Evolutionary conservation across 2,113 vertebrate genomes (phyloP).

Genomic region (Falcunculus frontatus): DNA sequence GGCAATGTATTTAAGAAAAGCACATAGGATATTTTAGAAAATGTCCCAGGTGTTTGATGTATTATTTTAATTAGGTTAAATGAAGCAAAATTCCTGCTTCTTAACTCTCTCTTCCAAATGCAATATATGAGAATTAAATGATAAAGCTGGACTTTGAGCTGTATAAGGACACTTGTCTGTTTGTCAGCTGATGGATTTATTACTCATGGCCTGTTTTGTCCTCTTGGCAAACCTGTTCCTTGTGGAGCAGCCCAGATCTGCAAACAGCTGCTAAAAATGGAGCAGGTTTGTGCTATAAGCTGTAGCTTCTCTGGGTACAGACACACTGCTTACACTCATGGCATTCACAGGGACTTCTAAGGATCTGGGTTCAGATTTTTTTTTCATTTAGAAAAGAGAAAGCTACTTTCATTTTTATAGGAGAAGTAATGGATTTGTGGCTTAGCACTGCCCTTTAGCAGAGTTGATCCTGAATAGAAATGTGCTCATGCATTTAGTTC

Average conservation of each 20-base stretch:
- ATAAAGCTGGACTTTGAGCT: neutral
- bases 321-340: neutral
- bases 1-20: neutral
- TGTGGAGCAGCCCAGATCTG: neutral
- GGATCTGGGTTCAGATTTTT: neutral
- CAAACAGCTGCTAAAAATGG: neutral
- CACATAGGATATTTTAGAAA: neutral
- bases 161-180: neutral
- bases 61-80: neutral
- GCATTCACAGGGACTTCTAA: neutral
- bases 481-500: neutral
- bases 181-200: neutral
- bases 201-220: fast-evolving
- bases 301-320: neutral
- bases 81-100: neutral
- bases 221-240: neutral
- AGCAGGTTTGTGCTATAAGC: neutral
- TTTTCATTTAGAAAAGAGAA: neutral
- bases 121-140: neutral
- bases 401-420: neutral
- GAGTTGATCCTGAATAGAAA: neutral
- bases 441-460: neutral
- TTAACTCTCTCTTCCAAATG: neutral
- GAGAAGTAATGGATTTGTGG: neutral
- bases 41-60: fast-evolving